phyloP scores from a whole-genome alignment of 2,888 invertebrate genomes.

The Napeogenes inachia region DNA sequence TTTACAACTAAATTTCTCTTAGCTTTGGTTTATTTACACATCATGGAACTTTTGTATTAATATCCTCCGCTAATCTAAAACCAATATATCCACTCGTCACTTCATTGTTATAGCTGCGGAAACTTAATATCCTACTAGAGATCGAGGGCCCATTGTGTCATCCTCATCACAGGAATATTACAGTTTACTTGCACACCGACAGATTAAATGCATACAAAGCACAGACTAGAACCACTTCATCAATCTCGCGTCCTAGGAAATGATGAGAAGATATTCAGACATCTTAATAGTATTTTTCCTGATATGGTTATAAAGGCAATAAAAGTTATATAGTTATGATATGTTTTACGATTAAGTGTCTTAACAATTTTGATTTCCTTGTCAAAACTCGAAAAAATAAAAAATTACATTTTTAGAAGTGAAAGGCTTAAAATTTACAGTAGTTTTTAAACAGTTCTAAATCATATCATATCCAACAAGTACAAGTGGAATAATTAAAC shows the following conservation, averaged over 20 bases:
- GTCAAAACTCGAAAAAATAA: no score
- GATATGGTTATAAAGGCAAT: neutral
- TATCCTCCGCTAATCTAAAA: conserved; percentile 11
- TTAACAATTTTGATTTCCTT: no score
- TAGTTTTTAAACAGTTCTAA: no score
- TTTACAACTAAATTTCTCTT: no score
- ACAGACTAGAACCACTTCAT: conserved; percentile 18
- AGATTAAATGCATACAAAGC: conserved; percentile 50
- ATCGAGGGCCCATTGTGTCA: conserved; percentile 57
- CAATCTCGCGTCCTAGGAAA: conserved; percentile 15
- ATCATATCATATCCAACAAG: no score
- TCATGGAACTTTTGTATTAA: neutral
- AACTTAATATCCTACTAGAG: conserved; percentile 63
- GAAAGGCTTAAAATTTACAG: no score
- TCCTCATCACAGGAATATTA: conserved; percentile 45
- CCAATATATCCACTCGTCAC: conserved; percentile 14
- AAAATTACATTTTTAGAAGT: no score
- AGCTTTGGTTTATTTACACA: neutral
- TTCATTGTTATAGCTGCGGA: conserved; percentile 56
- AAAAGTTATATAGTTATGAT: neutral
- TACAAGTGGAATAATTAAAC: no score
- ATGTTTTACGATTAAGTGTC: no score
- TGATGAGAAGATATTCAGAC: neutral
- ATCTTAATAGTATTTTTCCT: neutral
- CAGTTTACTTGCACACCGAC: conserved; percentile 36